Base-by-base conservation (phyloP, 1,140 invertebrate genomes). In the Diabrotica undecimpunctata region DNA sequence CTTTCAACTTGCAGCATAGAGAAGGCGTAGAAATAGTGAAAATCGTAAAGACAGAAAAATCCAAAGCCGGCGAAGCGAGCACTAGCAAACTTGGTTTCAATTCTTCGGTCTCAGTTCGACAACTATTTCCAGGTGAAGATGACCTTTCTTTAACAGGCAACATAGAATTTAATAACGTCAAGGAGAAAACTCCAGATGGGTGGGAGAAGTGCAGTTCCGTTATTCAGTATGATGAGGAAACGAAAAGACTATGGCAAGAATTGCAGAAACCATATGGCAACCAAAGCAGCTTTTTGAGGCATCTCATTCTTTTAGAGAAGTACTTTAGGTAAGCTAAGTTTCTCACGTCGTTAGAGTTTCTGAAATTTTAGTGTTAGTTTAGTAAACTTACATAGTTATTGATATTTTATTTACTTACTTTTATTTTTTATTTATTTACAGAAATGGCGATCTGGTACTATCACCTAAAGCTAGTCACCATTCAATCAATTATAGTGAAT, bases 241-340 rank as follows among this genome's bases (percentile, higher is more conserved):
- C 90, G 5, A 90, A 90, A 63, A 81, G 85, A 10, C 79, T 93
- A 6, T 94, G 90, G 90, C 87, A 90, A 62, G 88, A 91, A 66
- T 72, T 94, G 36, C 90, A 92, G 73, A 86, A 90, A 76, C 91
- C 91, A 0, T 93, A 94, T 69, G 91, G 91, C 4, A 94, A 92
- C 74, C 89, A 91, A 72, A 91, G 90, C 54, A 91, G 89, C 62
- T 94, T 94, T 70, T 77, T 94, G 1, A 81, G 91, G 6, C 91
- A 94, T 79, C 77, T 94, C 6, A 87, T 93, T 53, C 81, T 94
- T 1, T 73, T 93, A 62, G 91, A 94, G 65, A 93, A 93, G 74
- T 92, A 92, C 77, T 91, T 89, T 66, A 81, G 68, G 66, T 46
- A 64, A 67, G 39, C 41, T 54, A n/a, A n/a, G n/a, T n/a, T n/a